These are phyloP conservation scores for Seriola rivoliana DNA, from an alignment of 2,113 vertebrate genomes.

Conservation along the genomic window DNA sequence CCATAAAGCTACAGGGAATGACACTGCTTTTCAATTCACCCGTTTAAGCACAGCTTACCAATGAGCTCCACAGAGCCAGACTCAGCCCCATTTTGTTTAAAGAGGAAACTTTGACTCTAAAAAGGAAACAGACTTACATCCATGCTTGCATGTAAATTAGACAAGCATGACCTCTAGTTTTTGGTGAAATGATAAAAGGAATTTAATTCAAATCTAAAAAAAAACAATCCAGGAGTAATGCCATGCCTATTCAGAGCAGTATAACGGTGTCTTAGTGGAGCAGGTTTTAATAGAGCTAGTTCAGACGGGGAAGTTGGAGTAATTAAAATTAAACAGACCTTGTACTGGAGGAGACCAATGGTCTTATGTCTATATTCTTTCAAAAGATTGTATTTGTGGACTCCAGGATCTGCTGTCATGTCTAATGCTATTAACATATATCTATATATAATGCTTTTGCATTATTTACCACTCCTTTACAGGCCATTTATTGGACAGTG, in stretches of 20 bases:
- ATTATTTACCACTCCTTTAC: conserved; percentile 51
- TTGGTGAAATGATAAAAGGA: conserved; percentile 14
- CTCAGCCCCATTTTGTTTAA: conserved; percentile 2
- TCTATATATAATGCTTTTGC: conserved; percentile 8
- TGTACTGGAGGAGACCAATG: conserved; percentile 31
- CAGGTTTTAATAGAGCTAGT: conserved; percentile 44
- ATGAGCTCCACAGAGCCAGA: conserved; percentile 22
- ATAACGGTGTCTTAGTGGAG: conserved; percentile 53
- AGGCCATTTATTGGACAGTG: conserved; percentile 7
- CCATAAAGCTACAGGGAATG: conserved; percentile 46
- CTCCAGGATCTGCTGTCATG: conserved; percentile 8
- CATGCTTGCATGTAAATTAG: conserved; percentile 41
- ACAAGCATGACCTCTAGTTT: conserved; percentile 4
- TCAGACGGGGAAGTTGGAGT: conserved; percentile 35
- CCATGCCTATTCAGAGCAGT: conserved; percentile 8
- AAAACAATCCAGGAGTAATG: conserved; percentile 13
- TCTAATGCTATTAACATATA: conserved; percentile 28
- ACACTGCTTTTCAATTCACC: conserved; percentile 30
- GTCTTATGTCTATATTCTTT: conserved; percentile 49
- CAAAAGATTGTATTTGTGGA: conserved; percentile 45
- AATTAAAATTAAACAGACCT: conserved; percentile 69
- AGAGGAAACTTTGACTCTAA: conserved; percentile 27
- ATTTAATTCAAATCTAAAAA: conserved; percentile 34
- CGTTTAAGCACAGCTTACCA: conserved; percentile 12
- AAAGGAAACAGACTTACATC: conserved; percentile 6